These are phyloP conservation scores for Mesochorus sp. DNA, from an alignment of 2,888 invertebrate genomes.

Conservation along the genomic window DNA sequence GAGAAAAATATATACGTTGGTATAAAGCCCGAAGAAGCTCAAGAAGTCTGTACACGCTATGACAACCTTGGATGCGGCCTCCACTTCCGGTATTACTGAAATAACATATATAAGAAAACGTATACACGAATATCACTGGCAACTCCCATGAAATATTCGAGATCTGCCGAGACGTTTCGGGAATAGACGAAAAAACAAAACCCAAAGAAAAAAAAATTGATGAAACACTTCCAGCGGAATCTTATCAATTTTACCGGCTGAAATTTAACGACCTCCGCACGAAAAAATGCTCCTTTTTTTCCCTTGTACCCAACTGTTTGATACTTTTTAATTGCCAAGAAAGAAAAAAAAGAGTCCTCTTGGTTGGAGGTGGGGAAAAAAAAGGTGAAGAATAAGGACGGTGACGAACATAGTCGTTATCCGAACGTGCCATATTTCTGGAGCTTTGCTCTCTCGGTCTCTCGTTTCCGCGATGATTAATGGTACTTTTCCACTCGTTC, in stretches of 20 bases:
- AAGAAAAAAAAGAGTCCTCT: constrained; percentile 28
- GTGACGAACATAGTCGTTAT: constrained; percentile 39
- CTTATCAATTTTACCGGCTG: no score
- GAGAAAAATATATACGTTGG: neutral
- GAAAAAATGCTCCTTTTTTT: no score
- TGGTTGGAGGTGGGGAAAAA: neutral
- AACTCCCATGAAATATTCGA: no score
- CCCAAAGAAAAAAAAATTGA: neutral
- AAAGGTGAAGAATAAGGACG: neutral
- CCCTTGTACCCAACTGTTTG: constrained; percentile 9
- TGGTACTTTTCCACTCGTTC: constrained; percentile 52
- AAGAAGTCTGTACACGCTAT: neutral
- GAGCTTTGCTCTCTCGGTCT: constrained; percentile 37
- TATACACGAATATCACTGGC: neutral
- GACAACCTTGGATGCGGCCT: neutral
- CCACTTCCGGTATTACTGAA: no score
- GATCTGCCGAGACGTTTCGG: no score
- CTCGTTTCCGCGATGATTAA: constrained; percentile 47
- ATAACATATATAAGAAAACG: no score
- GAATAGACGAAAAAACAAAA: no score
- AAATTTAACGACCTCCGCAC: no score
- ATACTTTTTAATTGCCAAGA: constrained; percentile 56
- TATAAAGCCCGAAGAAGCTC: constrained; percentile 36
- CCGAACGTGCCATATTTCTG: constrained; percentile 45
- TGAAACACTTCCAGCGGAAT: neutral